Base-by-base conservation (phyloP, 2,113 vertebrate genomes). In the Polyodon spathula region DNA sequence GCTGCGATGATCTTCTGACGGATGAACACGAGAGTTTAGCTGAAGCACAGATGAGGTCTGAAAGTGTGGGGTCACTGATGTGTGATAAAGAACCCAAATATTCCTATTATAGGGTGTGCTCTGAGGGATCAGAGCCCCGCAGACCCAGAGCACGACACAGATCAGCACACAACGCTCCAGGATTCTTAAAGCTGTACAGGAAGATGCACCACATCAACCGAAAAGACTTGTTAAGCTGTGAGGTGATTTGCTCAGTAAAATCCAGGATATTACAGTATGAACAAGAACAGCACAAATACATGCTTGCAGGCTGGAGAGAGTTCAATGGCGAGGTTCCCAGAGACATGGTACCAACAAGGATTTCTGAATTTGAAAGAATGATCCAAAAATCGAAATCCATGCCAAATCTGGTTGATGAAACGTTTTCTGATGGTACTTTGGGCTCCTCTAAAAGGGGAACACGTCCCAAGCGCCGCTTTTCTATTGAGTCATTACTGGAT, bases 371-470 rank as follows among this genome's bases (percentile, higher is more conserved):
- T 44, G 94, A 97, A 63, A 88, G 86, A 66, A 64, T 94, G 65
- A 96, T 97, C 66, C 88, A 94, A 68, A 97, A 97, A 71, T 97
- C 94, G 8, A 95, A 95, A 71, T 97, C 94, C 4, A 93, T 97
- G 94, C 94, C 94, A 0, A 94, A 97, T 68, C 70, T 97, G 44
- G 92, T 86, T 1, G 93, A 93, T 6, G 96, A 92, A 56, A 76
- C 77, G 66, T 73, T 93, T 14, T 94, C 93, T 2, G 72, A 87
- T 14, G 69, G 86, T 6, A 89, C 85, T 0, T 82, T 92, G 0
- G 88, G 87, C 16, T 84, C 89, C 1, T 90, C 84, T n/a, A 84
- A 82, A 39, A 90, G 89, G 3, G 91, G 92, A 48, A 80, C 90
- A 1, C 87, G 85, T 71, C 86, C 93, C 48, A 81, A 90, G 67